Percentiles rank a stretch among this genome's conserved stretches.
Conservation (phyloP, 1,140 invertebrate genomes). For the Schlechtendalia chinensis region DNA sequence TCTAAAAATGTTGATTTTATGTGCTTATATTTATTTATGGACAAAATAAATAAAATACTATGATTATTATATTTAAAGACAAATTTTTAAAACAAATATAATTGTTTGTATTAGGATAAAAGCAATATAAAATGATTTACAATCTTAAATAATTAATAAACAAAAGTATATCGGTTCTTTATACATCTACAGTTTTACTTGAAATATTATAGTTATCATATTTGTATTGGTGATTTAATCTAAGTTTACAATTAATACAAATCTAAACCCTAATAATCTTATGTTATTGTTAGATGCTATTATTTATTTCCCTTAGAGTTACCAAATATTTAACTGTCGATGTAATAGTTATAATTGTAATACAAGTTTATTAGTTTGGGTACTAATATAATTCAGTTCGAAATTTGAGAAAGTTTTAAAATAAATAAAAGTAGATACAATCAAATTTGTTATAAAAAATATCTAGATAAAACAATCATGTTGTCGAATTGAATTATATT, state of each 20-base stretch:
- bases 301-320: slow-evolving; percentile 8
- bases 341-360: neutral
- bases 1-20: neutral
- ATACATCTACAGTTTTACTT: neutral
- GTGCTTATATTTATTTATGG: neutral
- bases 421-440: neutral
- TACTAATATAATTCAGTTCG: neutral
- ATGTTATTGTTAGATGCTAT: neutral
- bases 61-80: neutral
- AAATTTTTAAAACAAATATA: neutral
- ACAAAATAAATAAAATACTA: neutral
- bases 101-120: neutral
- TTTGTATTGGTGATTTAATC: slow-evolving; percentile 1
- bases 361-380: slow-evolving; percentile 3
- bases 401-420: neutral
- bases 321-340: neutral
- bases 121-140: neutral
- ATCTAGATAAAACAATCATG: too few species aligned
- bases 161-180: neutral
- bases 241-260: neutral
- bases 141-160: neutral
- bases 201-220: neutral
- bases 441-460: neutral
- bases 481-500: too few species aligned
- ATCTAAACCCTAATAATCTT: slow-evolving; percentile 1